Conservation (phyloP, 2,113 vertebrate genomes). For the Pelvicachromis taeniatus region DNA sequence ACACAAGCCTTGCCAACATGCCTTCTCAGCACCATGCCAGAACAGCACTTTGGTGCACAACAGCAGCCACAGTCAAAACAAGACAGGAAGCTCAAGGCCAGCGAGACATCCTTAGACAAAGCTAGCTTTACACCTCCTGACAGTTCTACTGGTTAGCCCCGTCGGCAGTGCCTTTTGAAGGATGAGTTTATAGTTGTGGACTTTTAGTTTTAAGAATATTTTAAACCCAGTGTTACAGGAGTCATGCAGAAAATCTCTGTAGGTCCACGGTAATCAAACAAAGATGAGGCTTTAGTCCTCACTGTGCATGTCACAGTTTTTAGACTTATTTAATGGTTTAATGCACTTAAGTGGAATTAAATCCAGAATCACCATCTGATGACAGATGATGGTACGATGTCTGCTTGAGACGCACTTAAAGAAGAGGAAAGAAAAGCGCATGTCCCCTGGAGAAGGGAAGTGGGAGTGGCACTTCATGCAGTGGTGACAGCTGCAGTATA, state of each 20-base stretch:
- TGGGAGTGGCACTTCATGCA: background rate
- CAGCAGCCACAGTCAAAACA: background rate
- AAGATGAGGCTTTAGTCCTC: background rate
- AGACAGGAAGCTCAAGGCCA: background rate
- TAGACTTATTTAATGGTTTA: background rate
- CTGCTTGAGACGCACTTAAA: background rate
- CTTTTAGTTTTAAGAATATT: background rate
- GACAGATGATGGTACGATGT: background rate
- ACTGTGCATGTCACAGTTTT: background rate
- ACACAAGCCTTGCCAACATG: background rate
- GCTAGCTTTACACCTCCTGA: conserved; percentile 49
- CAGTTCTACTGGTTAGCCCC: conserved; percentile 53
- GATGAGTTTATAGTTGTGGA: background rate
- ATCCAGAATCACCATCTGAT: background rate
- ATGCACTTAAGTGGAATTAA: background rate
- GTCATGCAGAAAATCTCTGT: background rate
- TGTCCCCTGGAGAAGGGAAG: background rate
- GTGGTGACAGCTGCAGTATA: background rate
- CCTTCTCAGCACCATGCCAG: background rate
- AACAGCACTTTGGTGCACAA: background rate
- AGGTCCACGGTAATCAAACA: background rate
- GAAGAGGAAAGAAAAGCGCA: background rate
- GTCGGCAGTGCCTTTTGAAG: conserved; percentile 16
- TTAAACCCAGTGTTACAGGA: background rate
- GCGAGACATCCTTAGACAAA: background rate